Evolutionary conservation across 2,113 vertebrate species (phyloP).

Genomic region (Apeltes quadracus): DNA sequence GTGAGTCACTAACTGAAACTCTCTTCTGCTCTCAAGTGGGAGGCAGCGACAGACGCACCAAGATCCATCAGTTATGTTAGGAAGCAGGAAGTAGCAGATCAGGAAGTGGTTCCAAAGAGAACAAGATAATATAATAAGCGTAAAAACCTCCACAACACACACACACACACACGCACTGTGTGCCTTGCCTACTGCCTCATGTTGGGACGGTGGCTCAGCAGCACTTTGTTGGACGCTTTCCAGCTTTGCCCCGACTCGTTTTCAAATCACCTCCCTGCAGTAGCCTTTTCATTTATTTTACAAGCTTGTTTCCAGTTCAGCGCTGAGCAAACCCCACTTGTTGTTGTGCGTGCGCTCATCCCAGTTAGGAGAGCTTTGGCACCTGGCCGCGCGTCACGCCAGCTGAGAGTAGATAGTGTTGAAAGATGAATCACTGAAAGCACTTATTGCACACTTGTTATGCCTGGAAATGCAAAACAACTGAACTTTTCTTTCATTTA

Average conservation of each 20-base stretch:
- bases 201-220: slow-evolving; percentile 34
- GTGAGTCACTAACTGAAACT: neutral
- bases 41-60: neutral
- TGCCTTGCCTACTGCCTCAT: slow-evolving; percentile 23
- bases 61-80: neutral
- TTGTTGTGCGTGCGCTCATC: slow-evolving; percentile 12
- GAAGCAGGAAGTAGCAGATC: slow-evolving; percentile 64
- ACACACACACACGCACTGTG: slow-evolving; percentile 3
- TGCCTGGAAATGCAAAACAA: slow-evolving; percentile 4
- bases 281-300: slow-evolving; percentile 60
- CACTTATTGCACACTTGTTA: slow-evolving; percentile 2
- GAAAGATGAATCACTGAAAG: slow-evolving; percentile 15
- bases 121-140: slow-evolving; percentile 69
- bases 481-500: neutral
- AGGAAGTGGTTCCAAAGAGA: slow-evolving; percentile 41
- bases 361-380: slow-evolving; percentile 25
- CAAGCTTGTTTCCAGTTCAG: slow-evolving; percentile 46
- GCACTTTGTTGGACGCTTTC: slow-evolving; percentile 75
- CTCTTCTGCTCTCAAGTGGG: neutral
- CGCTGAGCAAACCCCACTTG: slow-evolving; percentile 29
- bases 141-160: slow-evolving; percentile 39
- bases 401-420: slow-evolving; percentile 14
- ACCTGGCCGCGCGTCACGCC: slow-evolving; percentile 19
- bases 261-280: slow-evolving; percentile 44
- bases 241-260: slow-evolving; percentile 49